Percentiles rank a stretch among this genome's conserved stretches.
phyloP scores from a whole-genome alignment of 1,140 invertebrate genomes.

The honey bee (Apis mellifera) region Amel_HAv3.1 CM009933.2:2644501-2645000 shows the following conservation, averaged over 20 bases:
- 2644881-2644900: neutral
- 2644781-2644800: too few relatives aligned
- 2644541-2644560: conserved; percentile 13
- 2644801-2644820: neutral
- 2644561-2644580: conserved; percentile 20
- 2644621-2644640: neutral
- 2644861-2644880: neutral
- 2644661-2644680: neutral
- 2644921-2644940: neutral
- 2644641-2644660: neutral
- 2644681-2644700: neutral
- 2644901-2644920: neutral
- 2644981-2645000: conserved; percentile 1
- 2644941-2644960: neutral
- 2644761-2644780: neutral
- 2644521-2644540: conserved; percentile 30
- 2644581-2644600: neutral
- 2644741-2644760: neutral
- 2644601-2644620: neutral
- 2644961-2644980: conserved; percentile 25
- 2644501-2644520: conserved; percentile 33
- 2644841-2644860: neutral
- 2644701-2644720: neutral
- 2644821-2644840: neutral
- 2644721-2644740: neutral